A percentile compares a stretch with the other conserved stretches of the same genome.
phyloP scores from a whole-genome alignment of 1,140 invertebrate genomes.

The Drosophila orena region DNA sequence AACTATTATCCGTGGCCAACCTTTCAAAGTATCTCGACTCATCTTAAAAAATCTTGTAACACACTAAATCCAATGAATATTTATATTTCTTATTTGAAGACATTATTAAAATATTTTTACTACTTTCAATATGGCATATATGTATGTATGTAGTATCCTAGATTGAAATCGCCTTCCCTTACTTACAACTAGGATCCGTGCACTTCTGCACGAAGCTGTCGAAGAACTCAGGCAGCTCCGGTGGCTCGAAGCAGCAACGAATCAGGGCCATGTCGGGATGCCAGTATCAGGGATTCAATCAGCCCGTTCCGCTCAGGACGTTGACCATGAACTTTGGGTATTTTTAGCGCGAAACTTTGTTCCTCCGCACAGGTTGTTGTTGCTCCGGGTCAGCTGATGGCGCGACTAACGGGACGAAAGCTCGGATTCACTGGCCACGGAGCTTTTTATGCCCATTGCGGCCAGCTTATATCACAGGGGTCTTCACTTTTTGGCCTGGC shows the following conservation, averaged over 20 bases:
- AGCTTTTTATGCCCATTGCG: conserved; percentile 45
- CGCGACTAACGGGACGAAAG: conserved; percentile 53
- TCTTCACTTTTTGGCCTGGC: conserved; percentile 18
- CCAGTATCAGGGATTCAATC: conserved; percentile 1
- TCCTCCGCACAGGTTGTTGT: conserved; percentile 18
- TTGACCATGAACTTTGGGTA: conserved; percentile 67
- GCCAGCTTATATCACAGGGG: conserved; percentile 51
- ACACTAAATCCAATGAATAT: no score
- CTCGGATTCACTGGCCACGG: conserved; percentile 31
- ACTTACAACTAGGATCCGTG: conserved; percentile 93
- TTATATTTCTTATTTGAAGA: not conserved
- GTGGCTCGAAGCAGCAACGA: conserved; percentile 91
- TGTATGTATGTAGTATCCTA: no score
- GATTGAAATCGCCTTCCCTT: conserved; percentile 8
- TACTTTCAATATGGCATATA: no score
- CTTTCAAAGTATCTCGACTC: no score
- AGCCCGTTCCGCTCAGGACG: conserved; percentile 5
- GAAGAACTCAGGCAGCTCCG: conserved; percentile 89
- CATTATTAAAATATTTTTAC: no score
- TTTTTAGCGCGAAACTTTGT: conserved; percentile 39
- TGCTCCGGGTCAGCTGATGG: conserved; percentile 64
- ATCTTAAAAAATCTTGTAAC: no score
- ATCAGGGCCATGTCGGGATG: conserved; percentile 88
- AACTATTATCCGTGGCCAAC: no score
- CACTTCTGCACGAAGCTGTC: conserved; percentile 91